phyloP scores from a whole-genome alignment of 1,140 invertebrate genomes.

The Orius laevigatus region DNA sequence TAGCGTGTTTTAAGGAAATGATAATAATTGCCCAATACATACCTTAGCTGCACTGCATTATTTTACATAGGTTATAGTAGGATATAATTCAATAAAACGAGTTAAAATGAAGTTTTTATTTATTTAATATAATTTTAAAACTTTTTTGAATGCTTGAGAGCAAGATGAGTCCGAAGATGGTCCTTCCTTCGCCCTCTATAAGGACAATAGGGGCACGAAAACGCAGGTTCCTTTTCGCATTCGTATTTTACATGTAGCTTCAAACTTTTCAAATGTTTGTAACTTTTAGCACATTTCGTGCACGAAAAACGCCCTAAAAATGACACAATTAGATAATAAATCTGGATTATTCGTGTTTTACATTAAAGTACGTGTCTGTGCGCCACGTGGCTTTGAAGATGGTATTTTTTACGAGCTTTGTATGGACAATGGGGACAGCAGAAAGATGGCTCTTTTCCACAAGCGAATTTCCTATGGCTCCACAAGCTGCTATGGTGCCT shows the following conservation, averaged over 20 bases:
- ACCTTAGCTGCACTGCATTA: no score
- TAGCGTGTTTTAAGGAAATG: no score
- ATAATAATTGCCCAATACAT: no score
- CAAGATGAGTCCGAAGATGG: neutral
- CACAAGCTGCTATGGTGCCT: slow-evolving; percentile 31
- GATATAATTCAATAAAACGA: no score
- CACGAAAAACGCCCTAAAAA: neutral
- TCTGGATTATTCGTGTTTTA: no score
- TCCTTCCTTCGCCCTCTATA: slow-evolving; percentile 8
- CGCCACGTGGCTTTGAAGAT: slow-evolving; percentile 19
- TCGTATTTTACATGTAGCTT: slow-evolving; percentile 44
- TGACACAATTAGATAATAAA: no score
- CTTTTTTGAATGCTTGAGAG: neutral
- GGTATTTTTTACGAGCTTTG: slow-evolving; percentile 23
- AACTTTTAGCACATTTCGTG: slow-evolving; percentile 33
- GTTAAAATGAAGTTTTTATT: no score
- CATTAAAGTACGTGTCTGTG: slow-evolving; percentile 4
- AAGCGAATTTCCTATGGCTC: slow-evolving; percentile 21
- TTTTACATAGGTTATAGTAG: no score
- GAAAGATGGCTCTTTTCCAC: slow-evolving; percentile 22
- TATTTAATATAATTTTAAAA: no score
- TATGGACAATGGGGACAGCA: slow-evolving; percentile 19
- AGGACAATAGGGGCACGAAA: slow-evolving; percentile 23
- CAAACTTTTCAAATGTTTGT: slow-evolving; percentile 38
- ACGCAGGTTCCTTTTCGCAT: slow-evolving; percentile 42